Percentiles rank a stretch among this genome's conserved stretches.
Evolutionary conservation across 2,888 invertebrate species (phyloP).

Genomic region (Rhingia rostrata): DNA sequence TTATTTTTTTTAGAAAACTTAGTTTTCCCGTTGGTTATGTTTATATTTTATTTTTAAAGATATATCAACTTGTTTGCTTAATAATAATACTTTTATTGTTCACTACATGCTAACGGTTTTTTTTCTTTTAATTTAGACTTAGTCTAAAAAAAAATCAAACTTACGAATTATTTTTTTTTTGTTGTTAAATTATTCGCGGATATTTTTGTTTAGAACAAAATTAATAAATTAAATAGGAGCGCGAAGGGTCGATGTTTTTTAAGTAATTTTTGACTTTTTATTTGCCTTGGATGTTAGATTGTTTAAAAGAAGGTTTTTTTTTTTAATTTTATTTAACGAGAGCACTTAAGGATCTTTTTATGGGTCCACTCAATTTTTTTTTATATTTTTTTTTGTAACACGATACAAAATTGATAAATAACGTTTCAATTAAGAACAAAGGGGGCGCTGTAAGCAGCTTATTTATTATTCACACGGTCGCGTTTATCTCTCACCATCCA

Average conservation of each 20-base stretch:
- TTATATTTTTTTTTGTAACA: background rate
- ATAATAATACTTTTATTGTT: conserved; percentile 62
- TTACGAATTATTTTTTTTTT: conserved; percentile 29
- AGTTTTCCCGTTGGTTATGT: background rate
- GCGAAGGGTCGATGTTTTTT: conserved; percentile 32
- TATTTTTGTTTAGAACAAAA: conserved; percentile 39
- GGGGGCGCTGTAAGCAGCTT: background rate
- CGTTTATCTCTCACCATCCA: conserved; percentile 6
- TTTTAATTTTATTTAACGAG: conserved; percentile 6
- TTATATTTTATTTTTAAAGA: conserved; percentile 28
- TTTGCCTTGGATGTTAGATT: background rate
- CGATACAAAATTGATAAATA: conserved; percentile 4
- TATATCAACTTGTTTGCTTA: conserved; percentile 41
- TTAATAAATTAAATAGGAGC: conserved; percentile 49
- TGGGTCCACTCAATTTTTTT: conserved; percentile 9
- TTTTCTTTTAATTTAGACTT: conserved; percentile 48
- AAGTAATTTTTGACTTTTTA: conserved; percentile 21
- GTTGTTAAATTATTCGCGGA: conserved; percentile 31
- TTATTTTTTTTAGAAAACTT: conserved; percentile 13
- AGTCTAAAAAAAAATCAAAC: conserved; percentile 42
- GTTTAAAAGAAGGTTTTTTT: background rate
- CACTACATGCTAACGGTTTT: conserved; percentile 54
- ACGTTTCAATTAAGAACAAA: conserved; percentile 9
- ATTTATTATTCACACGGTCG: background rate
- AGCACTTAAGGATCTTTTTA: background rate